Evolutionary conservation across 2,113 vertebrate genomes (phyloP).

Genomic region (Cavia aperea): DNA sequence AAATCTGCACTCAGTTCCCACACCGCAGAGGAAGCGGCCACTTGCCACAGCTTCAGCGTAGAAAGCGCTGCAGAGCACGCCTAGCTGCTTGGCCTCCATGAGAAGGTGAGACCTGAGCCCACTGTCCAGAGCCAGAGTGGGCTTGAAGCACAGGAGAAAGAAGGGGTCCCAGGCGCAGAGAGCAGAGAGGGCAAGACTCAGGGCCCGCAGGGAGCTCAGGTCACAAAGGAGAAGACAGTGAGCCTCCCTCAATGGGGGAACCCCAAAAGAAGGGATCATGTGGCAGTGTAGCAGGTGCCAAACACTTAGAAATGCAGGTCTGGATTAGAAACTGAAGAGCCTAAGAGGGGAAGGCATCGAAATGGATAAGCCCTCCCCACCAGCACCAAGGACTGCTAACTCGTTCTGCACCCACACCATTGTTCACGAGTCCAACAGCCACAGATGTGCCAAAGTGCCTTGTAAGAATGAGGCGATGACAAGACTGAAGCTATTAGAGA

Average conservation of each 20-base stretch:
- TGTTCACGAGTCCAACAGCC: neutral
- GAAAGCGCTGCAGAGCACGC: neutral
- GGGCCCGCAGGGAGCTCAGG: neutral
- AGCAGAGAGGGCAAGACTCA: neutral
- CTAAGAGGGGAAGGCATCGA: neutral
- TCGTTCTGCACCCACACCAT: neutral
- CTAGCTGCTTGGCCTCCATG: neutral
- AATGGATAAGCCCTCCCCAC: neutral
- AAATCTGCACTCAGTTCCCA: neutral
- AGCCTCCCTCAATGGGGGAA: neutral
- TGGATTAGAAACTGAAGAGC: neutral
- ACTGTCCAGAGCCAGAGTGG: neutral
- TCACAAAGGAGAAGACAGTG: neutral
- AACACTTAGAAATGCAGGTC: conserved; percentile 8
- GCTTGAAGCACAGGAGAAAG: neutral
- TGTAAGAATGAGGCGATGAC: neutral
- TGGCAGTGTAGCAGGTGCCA: neutral
- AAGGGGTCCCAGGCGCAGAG: neutral
- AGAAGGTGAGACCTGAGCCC: neutral
- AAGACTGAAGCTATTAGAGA: neutral
- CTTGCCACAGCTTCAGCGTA: neutral
- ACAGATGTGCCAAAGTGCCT: conserved; percentile 14
- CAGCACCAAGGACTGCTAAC: neutral
- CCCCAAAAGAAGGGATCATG: neutral
- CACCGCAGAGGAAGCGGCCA: neutral